phyloP scores from a whole-genome alignment of 2,888 invertebrate species.

The Tolmerus cingulatus region DNA sequence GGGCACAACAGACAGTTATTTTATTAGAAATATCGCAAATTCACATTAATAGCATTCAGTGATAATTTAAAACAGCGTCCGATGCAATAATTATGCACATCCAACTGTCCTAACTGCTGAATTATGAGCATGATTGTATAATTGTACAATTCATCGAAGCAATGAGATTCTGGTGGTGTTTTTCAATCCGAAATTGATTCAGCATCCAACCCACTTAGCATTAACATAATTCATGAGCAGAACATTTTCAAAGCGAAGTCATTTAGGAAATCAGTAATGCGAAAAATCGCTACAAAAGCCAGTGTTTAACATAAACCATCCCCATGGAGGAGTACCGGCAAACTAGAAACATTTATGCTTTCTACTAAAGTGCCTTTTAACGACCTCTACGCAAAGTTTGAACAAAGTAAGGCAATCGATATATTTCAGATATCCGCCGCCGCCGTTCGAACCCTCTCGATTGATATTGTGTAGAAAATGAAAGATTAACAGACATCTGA shows the following conservation, averaged over 20 bases:
- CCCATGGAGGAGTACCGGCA: neutral
- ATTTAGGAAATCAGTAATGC: conserved; percentile 23
- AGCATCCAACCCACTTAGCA: neutral
- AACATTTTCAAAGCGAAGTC: neutral
- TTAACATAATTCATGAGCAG: neutral
- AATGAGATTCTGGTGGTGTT: neutral
- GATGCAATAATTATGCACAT: neutral
- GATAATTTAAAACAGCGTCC: neutral
- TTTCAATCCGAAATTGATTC: neutral
- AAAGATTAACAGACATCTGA: conserved; percentile 28
- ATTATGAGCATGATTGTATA: neutral
- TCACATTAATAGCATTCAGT: neutral
- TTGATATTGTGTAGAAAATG: conserved; percentile 19
- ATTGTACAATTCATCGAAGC: neutral
- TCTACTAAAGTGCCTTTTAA: neutral
- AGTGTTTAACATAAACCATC: conserved; percentile 7
- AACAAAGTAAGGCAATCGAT: conserved; percentile 4
- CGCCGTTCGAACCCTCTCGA: neutral
- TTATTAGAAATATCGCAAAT: neutral
- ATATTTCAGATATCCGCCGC: neutral
- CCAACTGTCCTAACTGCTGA: neutral
- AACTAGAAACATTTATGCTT: neutral
- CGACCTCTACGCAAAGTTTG: neutral
- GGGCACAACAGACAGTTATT: neutral
- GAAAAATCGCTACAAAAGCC: conserved; percentile 27